Evolutionary conservation across 2,797 vertebrate genomes (phyloP), one percentile per base, ranked within the genome.

Genomic region (Miichthys miiuy): DNA sequence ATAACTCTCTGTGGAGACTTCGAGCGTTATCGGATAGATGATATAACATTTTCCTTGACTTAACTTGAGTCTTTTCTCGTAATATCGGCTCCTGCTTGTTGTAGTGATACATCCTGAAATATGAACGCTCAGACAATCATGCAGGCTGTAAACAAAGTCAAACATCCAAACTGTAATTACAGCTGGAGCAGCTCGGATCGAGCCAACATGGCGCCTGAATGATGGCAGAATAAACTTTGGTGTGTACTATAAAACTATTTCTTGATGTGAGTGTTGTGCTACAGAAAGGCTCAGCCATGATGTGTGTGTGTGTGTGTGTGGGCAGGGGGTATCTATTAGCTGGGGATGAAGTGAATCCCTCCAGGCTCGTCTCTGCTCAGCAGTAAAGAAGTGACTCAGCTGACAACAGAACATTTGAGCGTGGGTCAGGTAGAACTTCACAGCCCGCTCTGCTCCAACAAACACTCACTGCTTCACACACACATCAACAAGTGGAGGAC

Each of bases 381-480:
- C 79, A 71, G 55, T 21, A 6, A 70, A 79, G 60, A 62, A 63
- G 71, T 55, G 77, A 78, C 68, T 87, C 68, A 68, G 68, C 77
- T 60, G 67, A 72, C 65, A 77, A 2, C 66, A 70, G 48, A 60
- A 51, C 61, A 47, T 68, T 11, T 34, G 65, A 72, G 55, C 72
- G 68, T 23, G 34, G 79, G 75, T 82, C 73, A 72, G 75, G 34
- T 58, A 2, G 38, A 77, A 48, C 63, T 42, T 20, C 66, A n/a
- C 64, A 50, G 52, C 14, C 16, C 0, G 34, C 21, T 44, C 56
- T n/a, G 66, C 72, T 79, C 34, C 18, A 66, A 58, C 54, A 44
- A 25, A 57, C 44, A 38, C 66, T 51, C 25, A 9, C 20, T 3
- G 67, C 67, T 2, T 50, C 52, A 21, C 54, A 23, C n/a, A 61